A percentile compares a stretch with the other conserved stretches of the same genome.
These are phyloP conservation scores for Pecten maximus DNA, from an alignment of 2,888 invertebrate species.

Conservation along the genomic window DNA sequence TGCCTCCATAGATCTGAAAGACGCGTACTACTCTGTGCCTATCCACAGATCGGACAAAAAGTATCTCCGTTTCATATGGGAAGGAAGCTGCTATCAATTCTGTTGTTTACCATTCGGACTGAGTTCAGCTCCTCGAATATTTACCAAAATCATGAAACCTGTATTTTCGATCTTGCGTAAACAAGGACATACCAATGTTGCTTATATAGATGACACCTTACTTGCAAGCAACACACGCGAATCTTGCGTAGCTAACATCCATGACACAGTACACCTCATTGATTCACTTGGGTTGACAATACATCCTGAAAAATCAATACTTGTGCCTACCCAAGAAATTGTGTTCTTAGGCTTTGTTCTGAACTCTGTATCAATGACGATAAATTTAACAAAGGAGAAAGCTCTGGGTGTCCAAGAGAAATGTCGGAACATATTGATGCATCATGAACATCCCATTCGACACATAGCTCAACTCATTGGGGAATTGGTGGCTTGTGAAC, in stretches of 20 bases:
- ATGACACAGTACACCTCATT: conserved; percentile 40
- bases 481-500: conserved; percentile 38
- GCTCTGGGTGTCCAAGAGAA: neutral
- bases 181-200: conserved; percentile 49
- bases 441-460: conserved; percentile 2
- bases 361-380: conserved; percentile 31
- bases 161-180: conserved; percentile 53
- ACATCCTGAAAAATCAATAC: conserved; percentile 54
- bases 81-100: conserved; percentile 50
- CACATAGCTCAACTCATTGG: conserved; percentile 37
- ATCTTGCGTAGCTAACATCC: conserved; percentile 39
- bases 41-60: conserved; percentile 45
- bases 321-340: conserved; percentile 49
- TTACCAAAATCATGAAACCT: conserved; percentile 60
- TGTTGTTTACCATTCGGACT: conserved; percentile 55
- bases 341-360: conserved; percentile 49
- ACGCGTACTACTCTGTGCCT: conserved; percentile 58
- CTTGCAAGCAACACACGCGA: too few relatives aligned
- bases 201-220: conserved; percentile 54
- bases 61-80: conserved; percentile 55
- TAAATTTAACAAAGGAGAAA: conserved; percentile 31
- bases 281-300: conserved; percentile 52
- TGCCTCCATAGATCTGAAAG: conserved; percentile 54
- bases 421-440: neutral
- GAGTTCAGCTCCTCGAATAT: conserved; percentile 54